A percentile compares a stretch with the other conserved stretches of the same genome.
phyloP scores from a whole-genome alignment of 2,888 invertebrate species.

The Hedychridium roseum region DNA sequence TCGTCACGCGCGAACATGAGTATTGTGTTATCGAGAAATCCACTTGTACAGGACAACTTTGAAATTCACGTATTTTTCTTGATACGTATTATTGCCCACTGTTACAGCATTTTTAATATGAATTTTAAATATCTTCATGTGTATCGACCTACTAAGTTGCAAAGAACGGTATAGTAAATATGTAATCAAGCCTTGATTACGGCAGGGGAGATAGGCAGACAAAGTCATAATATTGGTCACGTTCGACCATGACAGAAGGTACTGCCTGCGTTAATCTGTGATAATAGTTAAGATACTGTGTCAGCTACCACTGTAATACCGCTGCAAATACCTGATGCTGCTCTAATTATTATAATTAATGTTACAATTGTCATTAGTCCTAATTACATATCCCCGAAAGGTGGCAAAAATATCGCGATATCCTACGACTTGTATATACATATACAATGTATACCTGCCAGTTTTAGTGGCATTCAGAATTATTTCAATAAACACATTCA shows the following conservation, averaged over 20 bases:
- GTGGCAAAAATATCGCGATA: conserved; percentile 37
- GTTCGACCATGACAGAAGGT: conserved; percentile 50
- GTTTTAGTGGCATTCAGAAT: conserved; percentile 43
- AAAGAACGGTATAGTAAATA: no score
- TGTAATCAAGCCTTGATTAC: conserved; percentile 12
- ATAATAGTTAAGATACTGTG: conserved; percentile 57
- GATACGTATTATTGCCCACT: no score
- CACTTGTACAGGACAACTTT: no score
- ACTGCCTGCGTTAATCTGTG: conserved; percentile 61
- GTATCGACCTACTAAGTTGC: no score
- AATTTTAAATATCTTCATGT: no score
- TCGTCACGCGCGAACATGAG: no score
- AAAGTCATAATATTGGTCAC: conserved; percentile 29
- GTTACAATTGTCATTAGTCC: conserved; percentile 31
- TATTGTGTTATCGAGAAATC: no score
- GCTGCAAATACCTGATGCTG: conserved; percentile 40
- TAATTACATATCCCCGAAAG: conserved; percentile 31
- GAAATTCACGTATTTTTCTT: no score
- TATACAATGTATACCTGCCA: conserved; percentile 43
- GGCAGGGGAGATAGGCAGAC: conserved; percentile 19
- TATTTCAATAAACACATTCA: conserved; percentile 52
- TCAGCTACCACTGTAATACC: conserved; percentile 47
- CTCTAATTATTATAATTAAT: conserved; percentile 37
- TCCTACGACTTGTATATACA: conserved; percentile 39
- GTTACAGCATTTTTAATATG: no score